These are phyloP conservation scores for Rhagonycha lutea DNA, from an alignment of 2,888 invertebrate species.

Conservation along the genomic window DNA sequence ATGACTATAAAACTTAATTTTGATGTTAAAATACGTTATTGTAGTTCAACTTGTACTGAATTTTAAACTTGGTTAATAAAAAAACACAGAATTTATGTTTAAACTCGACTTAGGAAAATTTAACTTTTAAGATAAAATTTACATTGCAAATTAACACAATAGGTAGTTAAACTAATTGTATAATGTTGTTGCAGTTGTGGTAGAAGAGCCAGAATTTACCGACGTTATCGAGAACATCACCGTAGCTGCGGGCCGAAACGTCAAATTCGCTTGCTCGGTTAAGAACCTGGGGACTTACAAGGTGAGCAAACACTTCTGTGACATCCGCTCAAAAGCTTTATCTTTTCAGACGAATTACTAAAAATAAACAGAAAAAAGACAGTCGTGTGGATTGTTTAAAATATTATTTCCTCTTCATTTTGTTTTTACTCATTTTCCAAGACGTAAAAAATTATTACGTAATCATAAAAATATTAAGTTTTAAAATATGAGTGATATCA, in stretches of 20 bases:
- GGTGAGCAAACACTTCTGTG: conserved; percentile 61
- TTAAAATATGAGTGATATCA: not conserved
- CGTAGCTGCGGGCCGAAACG: conserved; percentile 85
- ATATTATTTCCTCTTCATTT: not conserved
- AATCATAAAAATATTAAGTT: not conserved
- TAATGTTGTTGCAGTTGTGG: conserved; percentile 27
- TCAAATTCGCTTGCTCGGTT: conserved; percentile 87
- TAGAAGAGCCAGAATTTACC: conserved; percentile 86
- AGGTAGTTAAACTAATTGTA: conserved; percentile 19
- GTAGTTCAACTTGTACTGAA: not conserved
- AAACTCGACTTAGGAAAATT: not conserved
- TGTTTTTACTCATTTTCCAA: not conserved
- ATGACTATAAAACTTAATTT: not conserved
- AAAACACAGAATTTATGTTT: not conserved
- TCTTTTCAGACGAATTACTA: conserved; percentile 29
- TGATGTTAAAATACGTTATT: not conserved
- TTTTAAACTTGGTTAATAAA: not conserved
- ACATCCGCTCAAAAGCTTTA: conserved; percentile 19
- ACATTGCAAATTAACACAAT: conserved; percentile 23
- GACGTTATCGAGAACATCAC: conserved; percentile 90
- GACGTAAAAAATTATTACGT: not conserved
- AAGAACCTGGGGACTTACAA: conserved; percentile 90
- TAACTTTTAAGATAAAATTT: conserved; percentile 21
- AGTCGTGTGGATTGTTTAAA: not conserved
- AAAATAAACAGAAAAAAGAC: conserved; percentile 15